Base-by-base conservation (phyloP, 2,888 invertebrate species). In the Tortrix viridana region DNA sequence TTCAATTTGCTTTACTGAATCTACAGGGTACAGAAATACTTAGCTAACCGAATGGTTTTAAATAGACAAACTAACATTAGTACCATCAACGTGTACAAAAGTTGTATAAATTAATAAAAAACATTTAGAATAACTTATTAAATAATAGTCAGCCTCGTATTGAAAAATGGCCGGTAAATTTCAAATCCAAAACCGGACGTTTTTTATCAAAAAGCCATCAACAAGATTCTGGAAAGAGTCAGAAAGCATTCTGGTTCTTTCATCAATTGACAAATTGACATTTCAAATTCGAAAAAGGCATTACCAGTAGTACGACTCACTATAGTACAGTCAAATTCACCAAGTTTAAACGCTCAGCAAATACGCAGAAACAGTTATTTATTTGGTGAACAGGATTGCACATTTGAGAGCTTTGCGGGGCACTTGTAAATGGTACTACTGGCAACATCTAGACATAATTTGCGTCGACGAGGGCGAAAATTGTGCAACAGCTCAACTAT, bases 11-110 rank as follows among this genome's bases (percentile, higher is more conserved):
- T 57, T 58, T 60, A 66, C 56, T 62, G 57, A 68, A 63, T 60
- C 65, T 66, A 67, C 60, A 55, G 55, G 26, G 53, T 62, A 59
- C 65, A 64, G 58, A 64, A 37, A 37, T 54, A 54, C 60, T 60
- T 54, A 53, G 38, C 54, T 60, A 53, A 53, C 60, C 53, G 38
- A 47, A 48, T 66, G 60, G 69, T 67, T 69, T 73, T 73, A 66
- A 71, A 73, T 79, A 77, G 76, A 76, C 75, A 80, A 75, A 77
- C 69, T 43, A 61, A 55, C 55, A 55, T 48, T 37, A 49, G 55
- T 26, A 55, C 48, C 55, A 37, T 58, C 14, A 18, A 58, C 58
- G 19, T 61, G 64, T 72, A 73, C 70, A 73, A 74, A 59, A 69
- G 52, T 54, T 61, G 43, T 50, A 61, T 55, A 61, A 61, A 61